Base-by-base conservation (phyloP, 2,113 vertebrate species). In the Gasterosteus aculeatus region DNA sequence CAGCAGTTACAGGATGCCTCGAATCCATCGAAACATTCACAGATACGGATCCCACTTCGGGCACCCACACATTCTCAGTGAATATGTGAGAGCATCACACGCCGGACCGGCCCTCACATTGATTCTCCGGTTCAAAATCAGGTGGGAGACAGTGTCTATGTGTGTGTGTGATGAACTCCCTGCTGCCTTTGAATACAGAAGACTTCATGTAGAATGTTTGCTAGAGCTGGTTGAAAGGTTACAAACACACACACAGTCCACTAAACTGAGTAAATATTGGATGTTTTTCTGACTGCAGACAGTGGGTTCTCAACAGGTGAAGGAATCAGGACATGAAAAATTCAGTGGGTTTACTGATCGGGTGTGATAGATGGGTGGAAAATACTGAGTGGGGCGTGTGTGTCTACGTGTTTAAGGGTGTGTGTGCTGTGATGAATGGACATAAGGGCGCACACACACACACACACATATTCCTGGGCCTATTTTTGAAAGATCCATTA, bases 21-120 rank as follows among this genome's bases (percentile, higher is more conserved):
- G 77, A 88, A 87, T 84, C 76, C 76, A 88, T 87, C 82, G 77
- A 67, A 91, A 85, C 84, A 88, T 85, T 87, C 82, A 80, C 80
- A 86, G 77, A 80, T 82, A 80, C 82, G 80, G 58, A 86, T 73
- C 68, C 56, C 84, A 85, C 88, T 84, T 83, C 85, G 44, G 88
- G 79, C 81, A 66, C 64, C 49, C 72, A 82, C 78, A 80, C 75
- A 87, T 18, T 85, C 75, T 79, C 84, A 70, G 73, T 73, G 79
- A 41, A 86, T 87, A 87, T 85, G 77, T 77, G 73, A 80, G 78
- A 82, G 85, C 81, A 87, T 84, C 77, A 81, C 76, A 77, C 71
- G 57, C 74, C 10, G 64, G 81, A 87, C 78, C 80, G 74, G 80
- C 80, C 59, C 77, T 86, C 76, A 39, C 73, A 88, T 85, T 29